Evolutionary conservation across 2,113 vertebrate genomes (phyloP), one percentile per base, ranked within the genome.

Genomic region (Catharus fuscescens): DNA sequence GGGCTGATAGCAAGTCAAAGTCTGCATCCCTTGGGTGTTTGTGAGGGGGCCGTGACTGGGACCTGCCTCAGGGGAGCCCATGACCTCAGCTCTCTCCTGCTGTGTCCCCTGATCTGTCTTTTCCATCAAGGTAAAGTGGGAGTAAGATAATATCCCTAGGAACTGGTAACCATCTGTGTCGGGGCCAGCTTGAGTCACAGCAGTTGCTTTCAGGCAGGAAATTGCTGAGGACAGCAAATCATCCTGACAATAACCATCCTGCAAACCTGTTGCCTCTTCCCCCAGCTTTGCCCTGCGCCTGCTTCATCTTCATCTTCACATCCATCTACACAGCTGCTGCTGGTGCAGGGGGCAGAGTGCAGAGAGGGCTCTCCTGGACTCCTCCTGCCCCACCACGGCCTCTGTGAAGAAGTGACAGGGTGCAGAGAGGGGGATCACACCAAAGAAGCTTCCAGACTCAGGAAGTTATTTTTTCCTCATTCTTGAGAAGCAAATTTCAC

Each of bases 211-310:
- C 71, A 73, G 67, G 71, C 36, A 80, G 76, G 62, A 86, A 90
- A 90, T 66, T 66, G 95, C 90, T 95, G 86, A 96, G 86, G 62
- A 73, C 79, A 93, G 95, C 90, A 90, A 83, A 92, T 90, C 59
- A 65, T 26, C n/a, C 78, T 70, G 88, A 81, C 82, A 95, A 34
- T 86, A 77, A 88, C 62, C 76, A 62, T 59, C 86, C 86, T 57
- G 34, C 38, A 95, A 24, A 83, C 54, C 42, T 90, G 59, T 86
- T 92, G 88, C 38, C 38, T 90, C 85, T 88, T 92, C 88, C 88
- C 36, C 61, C 54, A 54, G 28, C 47, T 91, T 89, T 0, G 1
- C 38, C 42, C 36, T 45, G 18, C 0, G 6, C 47, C 73, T 1
- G 1, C 14, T 73, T 62, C 4, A 1, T 36, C 5, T 2, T 62